Evolutionary conservation across 2,113 vertebrate species (phyloP), one percentile per base, ranked within the genome.

Genomic region (Agelaius tricolor): DNA sequence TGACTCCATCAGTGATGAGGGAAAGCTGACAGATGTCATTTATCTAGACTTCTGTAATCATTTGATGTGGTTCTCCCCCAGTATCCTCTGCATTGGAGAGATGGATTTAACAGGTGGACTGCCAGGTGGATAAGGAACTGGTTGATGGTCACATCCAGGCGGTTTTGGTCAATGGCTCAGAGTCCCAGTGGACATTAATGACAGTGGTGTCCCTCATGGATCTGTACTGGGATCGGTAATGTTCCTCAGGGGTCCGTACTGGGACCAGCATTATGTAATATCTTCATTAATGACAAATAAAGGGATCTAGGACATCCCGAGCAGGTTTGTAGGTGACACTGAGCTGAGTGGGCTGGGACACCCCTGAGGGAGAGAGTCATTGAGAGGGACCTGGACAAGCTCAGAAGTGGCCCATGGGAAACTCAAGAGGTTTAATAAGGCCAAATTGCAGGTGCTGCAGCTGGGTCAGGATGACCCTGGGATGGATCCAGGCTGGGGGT

Each of bases 381-480:
- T 7, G 4, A 15, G 33, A 44, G 11, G 37, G 46, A 52, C 63
- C 37, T 8, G 18, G 73, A 77, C 5, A 27, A 49, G 35, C 51
- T 85, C 30, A 41, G 43, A 41, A 66, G 61, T 49, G 52, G 35
- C 15, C 43, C 51, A n/a, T 66, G 35, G 51, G 28, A 66, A 57
- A 24, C 43, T 58, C 43, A 66, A 30, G 43, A 66, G 24, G 24
- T 66, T 49, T 49, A n/a, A 57, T 35, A 66, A 47, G 51, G n/a
- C 20, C 43, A 30, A 26, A 20, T 49, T 66, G 24, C 30, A n/a
- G 15, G 35, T 84, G 41, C 28, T 74, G 41, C 59, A 41, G 19
- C 24, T 47, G 28, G 41, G n/a, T 55, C 0, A 1, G 14, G 18
- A 49, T 54, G 18, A 55, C n/a, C 23, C 21, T 1, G 10, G 47